Evolutionary conservation across 2,113 vertebrate species (phyloP), one percentile per base, ranked within the genome.

Genomic region (Mastomys coucha): DNA sequence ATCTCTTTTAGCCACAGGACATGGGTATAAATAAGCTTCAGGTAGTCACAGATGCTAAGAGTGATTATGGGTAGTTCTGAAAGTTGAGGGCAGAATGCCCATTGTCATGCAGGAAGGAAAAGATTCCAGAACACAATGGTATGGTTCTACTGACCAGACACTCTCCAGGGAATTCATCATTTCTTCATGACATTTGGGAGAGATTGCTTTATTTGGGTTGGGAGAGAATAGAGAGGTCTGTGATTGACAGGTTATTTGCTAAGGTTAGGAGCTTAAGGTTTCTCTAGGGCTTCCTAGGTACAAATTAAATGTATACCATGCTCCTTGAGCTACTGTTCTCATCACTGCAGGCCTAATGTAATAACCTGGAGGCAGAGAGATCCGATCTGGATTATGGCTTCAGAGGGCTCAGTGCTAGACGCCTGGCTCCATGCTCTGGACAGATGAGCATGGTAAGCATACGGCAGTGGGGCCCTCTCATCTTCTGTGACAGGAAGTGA

Each of bases 1-100:
- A 92, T 94, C 58, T 9, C 91, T 95, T 31, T 97, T 96, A 95
- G 63, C 97, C 96, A 73, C 33, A 69, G 72, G 78, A 80, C 11
- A 84, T 86, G 96, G 53, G 84, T 70, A 92, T 96, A 96, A 96
- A 95, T 95, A 95, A 92, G 92, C 81, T 80, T 95, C 90, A 65
- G 93, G 82, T 94, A 75, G 88, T 91, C 90, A 72, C 11, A 76
- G 94, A 92, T 89, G 76, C 92, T 85, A 58, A 86, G 69, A 93
- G 26, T 36, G 36, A 45, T 78, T 60, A 12, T 93, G 89, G 77
- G 65, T 8, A 70, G 69, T 96, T 81, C 88, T 94, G 70, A 88
- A 82, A 88, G 76, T 73, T 26, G 17, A 33, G 33, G 89, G 69
- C 31, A 89, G 70, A 20, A 4, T 51, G 56, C 1, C 60, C 51